These are phyloP conservation scores for Parazoanthus swiftii DNA, from an alignment of 92 coral and sea anemone species.

Conservation along the genomic window DNA sequence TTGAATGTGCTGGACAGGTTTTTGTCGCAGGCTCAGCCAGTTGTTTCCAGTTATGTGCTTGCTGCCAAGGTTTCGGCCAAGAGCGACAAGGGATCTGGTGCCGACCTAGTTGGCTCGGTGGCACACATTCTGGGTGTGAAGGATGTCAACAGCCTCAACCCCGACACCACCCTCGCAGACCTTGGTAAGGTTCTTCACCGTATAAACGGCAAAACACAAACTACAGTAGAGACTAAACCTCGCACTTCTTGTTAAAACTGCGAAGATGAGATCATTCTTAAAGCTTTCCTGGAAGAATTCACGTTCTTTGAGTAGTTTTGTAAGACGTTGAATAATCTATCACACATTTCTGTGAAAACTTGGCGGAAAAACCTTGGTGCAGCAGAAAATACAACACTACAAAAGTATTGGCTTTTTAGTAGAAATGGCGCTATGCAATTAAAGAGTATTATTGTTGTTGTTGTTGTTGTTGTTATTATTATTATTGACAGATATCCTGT, in stretches of 20 bases:
- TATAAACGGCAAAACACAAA: not conserved
- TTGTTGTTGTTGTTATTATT: too few relatives aligned
- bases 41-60: constrained; percentile 74
- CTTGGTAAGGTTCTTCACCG: constrained; percentile 55
- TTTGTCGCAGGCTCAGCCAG: constrained; percentile 82
- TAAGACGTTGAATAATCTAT: too few relatives aligned
- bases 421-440: too few relatives aligned
- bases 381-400: too few relatives aligned
- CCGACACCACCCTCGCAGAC: constrained; percentile 79
- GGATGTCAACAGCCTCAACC: constrained; percentile 67
- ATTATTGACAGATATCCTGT: too few relatives aligned
- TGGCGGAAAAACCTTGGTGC: too few relatives aligned
- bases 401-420: too few relatives aligned
- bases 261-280: not conserved
- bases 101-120: constrained; percentile 74
- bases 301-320: not conserved
- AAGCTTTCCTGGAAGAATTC: too few relatives aligned
- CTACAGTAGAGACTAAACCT: not conserved
- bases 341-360: too few relatives aligned
- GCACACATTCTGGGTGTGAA: constrained; percentile 79
- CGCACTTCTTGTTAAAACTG: not conserved
- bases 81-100: constrained; percentile 68
- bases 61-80: constrained; percentile 69
- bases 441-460: too few relatives aligned
- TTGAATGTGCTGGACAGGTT: constrained; percentile 77